Conservation (phyloP, 2,888 invertebrate genomes). For the Xylocampa areola region DNA sequence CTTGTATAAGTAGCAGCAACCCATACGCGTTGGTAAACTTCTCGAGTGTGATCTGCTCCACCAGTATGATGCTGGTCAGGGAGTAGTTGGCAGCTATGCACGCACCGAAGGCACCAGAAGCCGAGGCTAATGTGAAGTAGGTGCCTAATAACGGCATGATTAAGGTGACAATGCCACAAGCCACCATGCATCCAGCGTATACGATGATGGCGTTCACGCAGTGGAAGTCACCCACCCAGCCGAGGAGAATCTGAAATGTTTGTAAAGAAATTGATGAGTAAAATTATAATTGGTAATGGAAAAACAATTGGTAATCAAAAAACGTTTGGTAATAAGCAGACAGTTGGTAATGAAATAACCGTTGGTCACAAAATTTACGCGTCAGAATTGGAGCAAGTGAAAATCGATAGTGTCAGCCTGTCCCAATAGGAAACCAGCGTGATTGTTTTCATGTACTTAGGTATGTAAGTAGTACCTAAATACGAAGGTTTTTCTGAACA, state of each 20-base stretch:
- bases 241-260: conserved; percentile 92
- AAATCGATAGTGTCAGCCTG: too few species aligned
- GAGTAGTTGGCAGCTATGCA: conserved; percentile 98
- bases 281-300: not conserved
- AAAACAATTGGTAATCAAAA: too few species aligned
- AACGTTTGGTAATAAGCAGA: too few species aligned
- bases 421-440: too few species aligned
- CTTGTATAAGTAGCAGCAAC: conserved; percentile 95
- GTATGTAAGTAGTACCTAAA: too few species aligned
- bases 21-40: conserved; percentile 98
- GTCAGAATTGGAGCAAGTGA: too few species aligned
- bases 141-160: conserved; percentile 91
- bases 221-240: conserved; percentile 96
- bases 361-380: too few species aligned
- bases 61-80: conserved; percentile 96
- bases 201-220: conserved; percentile 94
- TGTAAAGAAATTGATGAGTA: not conserved
- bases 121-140: conserved; percentile 90
- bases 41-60: conserved; percentile 96
- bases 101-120: conserved; percentile 95
- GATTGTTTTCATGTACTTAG: too few species aligned
- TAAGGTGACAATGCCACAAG: conserved; percentile 92
- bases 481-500: too few species aligned
- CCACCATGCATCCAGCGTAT: conserved; percentile 94
- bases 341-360: too few species aligned